phyloP scores from a whole-genome alignment of 2,797 vertebrate genomes.

The Sarcoramphus papa region DNA sequence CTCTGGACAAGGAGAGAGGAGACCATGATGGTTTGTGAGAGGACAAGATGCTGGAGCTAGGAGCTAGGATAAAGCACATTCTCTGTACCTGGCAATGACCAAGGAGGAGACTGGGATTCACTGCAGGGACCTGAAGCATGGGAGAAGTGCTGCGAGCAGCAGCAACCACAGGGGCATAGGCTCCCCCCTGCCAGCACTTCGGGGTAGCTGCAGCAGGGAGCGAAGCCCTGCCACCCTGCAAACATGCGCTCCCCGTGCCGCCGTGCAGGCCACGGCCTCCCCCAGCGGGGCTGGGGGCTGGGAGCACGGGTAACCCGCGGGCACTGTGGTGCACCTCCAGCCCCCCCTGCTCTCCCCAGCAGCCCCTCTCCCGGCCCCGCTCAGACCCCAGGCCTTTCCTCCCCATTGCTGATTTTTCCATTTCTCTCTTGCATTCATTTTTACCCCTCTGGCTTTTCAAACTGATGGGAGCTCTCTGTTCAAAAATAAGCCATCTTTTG shows the following conservation, averaged over 20 bases:
- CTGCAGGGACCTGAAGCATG: neutral
- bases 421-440: conserved; percentile 19
- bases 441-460: neutral
- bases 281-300: neutral
- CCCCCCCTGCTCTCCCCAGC: too few relatives aligned
- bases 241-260: fast-evolving
- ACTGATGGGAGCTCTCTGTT: conserved; percentile 25
- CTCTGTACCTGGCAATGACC: neutral
- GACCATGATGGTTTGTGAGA: neutral
- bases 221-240: neutral
- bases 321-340: too few relatives aligned
- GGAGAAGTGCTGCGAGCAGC: neutral
- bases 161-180: fast-evolving
- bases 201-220: neutral
- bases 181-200: neutral
- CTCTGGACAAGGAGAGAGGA: neutral
- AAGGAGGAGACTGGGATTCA: neutral
- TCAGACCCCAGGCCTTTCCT: neutral
- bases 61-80: neutral
- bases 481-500: conserved; percentile 34
- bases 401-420: neutral
- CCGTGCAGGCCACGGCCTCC: fast-evolving
- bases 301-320: fast-evolving
- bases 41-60: neutral
- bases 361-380: neutral